These are phyloP conservation scores for Ornithoptera priamus DNA, from an alignment of 2,888 invertebrate species.

Conservation along the genomic window DNA sequence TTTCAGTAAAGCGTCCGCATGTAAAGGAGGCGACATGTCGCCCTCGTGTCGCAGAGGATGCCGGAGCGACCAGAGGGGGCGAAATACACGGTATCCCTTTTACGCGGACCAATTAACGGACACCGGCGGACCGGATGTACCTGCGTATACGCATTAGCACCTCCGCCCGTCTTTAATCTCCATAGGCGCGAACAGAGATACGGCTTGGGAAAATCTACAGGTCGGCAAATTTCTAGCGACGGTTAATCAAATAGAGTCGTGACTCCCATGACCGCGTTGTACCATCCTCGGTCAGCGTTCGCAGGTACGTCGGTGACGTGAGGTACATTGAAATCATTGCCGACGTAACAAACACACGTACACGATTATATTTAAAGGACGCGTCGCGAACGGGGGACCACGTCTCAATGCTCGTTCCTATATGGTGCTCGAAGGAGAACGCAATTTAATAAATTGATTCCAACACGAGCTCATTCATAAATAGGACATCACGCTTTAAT, in stretches of 20 bases:
- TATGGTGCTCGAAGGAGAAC: constrained; percentile 40
- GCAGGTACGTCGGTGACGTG: constrained; percentile 49
- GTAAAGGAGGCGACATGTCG: constrained; percentile 54
- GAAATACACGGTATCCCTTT: constrained; percentile 78
- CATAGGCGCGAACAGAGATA: constrained; percentile 58
- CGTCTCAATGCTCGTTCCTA: constrained; percentile 43
- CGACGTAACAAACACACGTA: constrained; percentile 50
- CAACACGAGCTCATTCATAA: constrained; percentile 43
- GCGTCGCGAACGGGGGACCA: constrained; percentile 41
- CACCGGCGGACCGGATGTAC: constrained; percentile 73
- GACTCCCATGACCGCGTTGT: constrained; percentile 57
- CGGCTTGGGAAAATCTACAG: constrained; percentile 51
- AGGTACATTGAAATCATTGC: constrained; percentile 56
- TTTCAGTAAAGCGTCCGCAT: constrained; percentile 50
- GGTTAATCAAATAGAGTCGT: constrained; percentile 44
- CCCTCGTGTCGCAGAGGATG: constrained; percentile 64
- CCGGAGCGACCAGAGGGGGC: constrained; percentile 52
- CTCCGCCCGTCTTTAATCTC: constrained; percentile 73
- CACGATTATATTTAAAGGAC: constrained; percentile 58
- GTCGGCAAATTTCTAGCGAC: constrained; percentile 49
- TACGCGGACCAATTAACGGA: constrained; percentile 78
- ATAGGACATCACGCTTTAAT: constrained; percentile 36
- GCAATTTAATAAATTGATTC: constrained; percentile 40
- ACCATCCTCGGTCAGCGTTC: constrained; percentile 56
- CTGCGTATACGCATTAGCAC: constrained; percentile 75